These are phyloP conservation scores for Hypocryptadius cinnamomeus DNA, from an alignment of 2,113 vertebrate species.

Conservation along the genomic window DNA sequence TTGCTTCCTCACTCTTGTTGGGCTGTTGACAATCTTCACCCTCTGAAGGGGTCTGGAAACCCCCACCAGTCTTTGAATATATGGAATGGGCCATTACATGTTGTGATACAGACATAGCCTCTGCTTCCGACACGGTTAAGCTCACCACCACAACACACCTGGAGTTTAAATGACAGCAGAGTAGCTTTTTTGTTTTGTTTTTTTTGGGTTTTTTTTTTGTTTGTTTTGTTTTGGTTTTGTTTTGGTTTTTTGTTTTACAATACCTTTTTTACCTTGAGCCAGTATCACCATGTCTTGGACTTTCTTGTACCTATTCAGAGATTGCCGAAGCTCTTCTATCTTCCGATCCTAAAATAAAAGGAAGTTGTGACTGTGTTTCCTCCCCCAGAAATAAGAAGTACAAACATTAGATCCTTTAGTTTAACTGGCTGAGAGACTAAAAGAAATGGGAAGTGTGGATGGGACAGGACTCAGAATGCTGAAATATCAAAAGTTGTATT, in stretches of 20 bases:
- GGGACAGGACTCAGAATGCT: not conserved
- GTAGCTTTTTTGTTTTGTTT: not conserved
- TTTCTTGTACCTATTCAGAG: slow-evolving; percentile 88
- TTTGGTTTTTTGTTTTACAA: not conserved
- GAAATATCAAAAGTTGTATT: not conserved
- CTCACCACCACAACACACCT: not conserved
- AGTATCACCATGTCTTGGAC: slow-evolving; percentile 88
- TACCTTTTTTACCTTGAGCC: slow-evolving; percentile 88
- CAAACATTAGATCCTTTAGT: not conserved
- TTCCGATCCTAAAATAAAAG: slow-evolving; percentile 82
- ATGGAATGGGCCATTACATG: not conserved
- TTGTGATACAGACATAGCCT: not conserved
- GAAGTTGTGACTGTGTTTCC: not conserved
- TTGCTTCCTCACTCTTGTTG: not conserved
- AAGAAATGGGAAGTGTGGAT: not conserved
- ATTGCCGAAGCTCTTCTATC: slow-evolving; percentile 93
- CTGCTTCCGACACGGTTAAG: not conserved
- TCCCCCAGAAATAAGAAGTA: not conserved
- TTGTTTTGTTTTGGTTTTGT: not conserved
- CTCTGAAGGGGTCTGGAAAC: not conserved
- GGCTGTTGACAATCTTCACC: not conserved
- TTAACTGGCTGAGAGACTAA: not conserved
- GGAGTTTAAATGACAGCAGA: not conserved
- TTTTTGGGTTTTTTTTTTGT: not conserved
- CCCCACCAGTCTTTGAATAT: not conserved